A percentile compares a stretch with the other conserved stretches of the same genome.
These are phyloP conservation scores for Ctenosaura bakeri DNA, from an alignment of 2,797 vertebrate species.

Conservation along the genomic window DNA sequence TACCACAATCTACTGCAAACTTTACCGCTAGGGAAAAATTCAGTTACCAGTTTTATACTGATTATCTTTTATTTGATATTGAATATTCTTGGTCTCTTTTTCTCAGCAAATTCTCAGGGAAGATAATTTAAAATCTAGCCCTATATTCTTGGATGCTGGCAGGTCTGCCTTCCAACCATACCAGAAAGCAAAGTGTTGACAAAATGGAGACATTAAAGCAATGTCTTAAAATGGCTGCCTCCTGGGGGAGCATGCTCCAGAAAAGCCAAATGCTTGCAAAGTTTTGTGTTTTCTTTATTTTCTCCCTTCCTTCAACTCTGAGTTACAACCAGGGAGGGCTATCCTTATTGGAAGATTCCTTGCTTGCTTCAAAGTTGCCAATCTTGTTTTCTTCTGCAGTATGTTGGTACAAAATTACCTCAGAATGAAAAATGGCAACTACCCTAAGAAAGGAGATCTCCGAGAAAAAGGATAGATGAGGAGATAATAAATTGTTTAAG, in stretches of 20 bases:
- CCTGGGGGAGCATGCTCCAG: not conserved
- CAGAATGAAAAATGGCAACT: not conserved
- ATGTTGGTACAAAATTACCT: not conserved
- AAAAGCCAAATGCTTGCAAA: not conserved
- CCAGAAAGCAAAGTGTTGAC: not conserved
- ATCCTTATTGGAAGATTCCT: not conserved
- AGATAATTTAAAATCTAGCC: not conserved
- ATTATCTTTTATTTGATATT: not conserved
- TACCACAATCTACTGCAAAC: not conserved
- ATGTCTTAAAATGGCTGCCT: constrained; percentile 2
- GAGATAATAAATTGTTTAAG: no score
- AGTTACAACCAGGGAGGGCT: not conserved
- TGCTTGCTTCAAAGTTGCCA: not conserved
- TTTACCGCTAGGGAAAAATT: no score
- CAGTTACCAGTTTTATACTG: not conserved
- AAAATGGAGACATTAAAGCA: not conserved
- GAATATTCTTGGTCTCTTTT: not conserved
- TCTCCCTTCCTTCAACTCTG: not conserved
- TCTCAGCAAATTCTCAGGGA: not conserved
- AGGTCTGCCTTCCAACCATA: not conserved
- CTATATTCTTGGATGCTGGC: not conserved
- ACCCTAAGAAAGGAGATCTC: not conserved
- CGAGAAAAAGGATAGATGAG: not conserved
- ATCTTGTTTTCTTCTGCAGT: not conserved
- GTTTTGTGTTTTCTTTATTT: not conserved